phyloP scores from a whole-genome alignment of 1,140 invertebrate species.

The Tyrophagus putrescentiae region DNA sequence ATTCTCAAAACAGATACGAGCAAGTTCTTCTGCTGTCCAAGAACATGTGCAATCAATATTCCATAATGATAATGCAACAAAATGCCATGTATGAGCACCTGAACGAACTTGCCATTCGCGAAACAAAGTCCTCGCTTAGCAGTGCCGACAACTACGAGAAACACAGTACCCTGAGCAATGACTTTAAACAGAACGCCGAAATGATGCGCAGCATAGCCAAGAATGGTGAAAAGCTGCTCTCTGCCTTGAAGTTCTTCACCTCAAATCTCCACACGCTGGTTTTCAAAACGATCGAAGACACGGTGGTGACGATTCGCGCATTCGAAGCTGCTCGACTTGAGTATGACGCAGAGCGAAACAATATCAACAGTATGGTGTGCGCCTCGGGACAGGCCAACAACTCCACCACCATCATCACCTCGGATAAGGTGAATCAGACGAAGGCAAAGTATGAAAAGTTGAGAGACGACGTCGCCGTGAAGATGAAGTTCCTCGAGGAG shows the following conservation, averaged over 20 bases:
- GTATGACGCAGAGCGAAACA: slow-evolving; percentile 89
- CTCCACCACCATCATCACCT: slow-evolving; percentile 37
- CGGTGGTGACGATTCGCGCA: slow-evolving; percentile 73
- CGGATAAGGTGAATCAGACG: slow-evolving; percentile 19
- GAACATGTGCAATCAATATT: slow-evolving; percentile 29
- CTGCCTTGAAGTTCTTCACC: slow-evolving; percentile 87
- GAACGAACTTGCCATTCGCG: slow-evolving; percentile 21
- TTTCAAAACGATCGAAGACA: slow-evolving; percentile 93
- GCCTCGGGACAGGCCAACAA: slow-evolving; percentile 29
- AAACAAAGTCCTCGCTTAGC: slow-evolving; percentile 9
- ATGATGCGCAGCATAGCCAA: slow-evolving; percentile 81
- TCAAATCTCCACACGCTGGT: slow-evolving; percentile 85
- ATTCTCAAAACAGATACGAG: slow-evolving; percentile 84
- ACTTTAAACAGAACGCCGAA: slow-evolving; percentile 87
- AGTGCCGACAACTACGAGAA: not conserved
- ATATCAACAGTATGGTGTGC: slow-evolving; percentile 39
- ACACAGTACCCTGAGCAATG: slow-evolving; percentile 39
- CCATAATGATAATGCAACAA: slow-evolving; percentile 18
- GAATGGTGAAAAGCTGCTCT: slow-evolving; percentile 71
- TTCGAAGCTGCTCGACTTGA: slow-evolving; percentile 86
- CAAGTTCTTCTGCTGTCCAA: slow-evolving; percentile 70
- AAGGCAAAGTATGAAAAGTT: slow-evolving; percentile 70
- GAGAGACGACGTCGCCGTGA: slow-evolving; percentile 77
- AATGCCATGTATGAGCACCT: slow-evolving; percentile 17
- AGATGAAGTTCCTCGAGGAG: slow-evolving; percentile 88